Evolutionary conservation across 2,888 invertebrate genomes (phyloP).

Genomic region (Agrotis puta): DNA sequence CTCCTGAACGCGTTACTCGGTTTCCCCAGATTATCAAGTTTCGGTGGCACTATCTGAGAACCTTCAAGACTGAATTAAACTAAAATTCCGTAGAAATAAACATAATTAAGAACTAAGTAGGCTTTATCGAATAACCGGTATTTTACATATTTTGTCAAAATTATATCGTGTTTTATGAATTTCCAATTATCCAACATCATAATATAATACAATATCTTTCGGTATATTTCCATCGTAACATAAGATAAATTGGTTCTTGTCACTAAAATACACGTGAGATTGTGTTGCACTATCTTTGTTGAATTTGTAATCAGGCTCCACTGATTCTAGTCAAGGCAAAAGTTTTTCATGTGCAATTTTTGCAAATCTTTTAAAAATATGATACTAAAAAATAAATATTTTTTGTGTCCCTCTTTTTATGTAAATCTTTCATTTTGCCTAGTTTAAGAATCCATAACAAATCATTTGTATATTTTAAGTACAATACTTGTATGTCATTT

Average conservation of each 20-base stretch:
- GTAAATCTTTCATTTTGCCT: neutral
- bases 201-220: conserved; percentile 2
- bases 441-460: neutral
- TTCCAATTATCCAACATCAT: neutral
- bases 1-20: conserved; percentile 44
- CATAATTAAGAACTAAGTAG: conserved; percentile 51
- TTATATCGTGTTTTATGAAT: conserved; percentile 18
- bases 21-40: conserved; percentile 36
- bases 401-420: neutral
- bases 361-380: conserved; percentile 3
- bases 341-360: neutral
- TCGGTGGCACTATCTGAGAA: conserved; percentile 51
- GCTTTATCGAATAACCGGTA: conserved; percentile 23
- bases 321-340: conserved; percentile 54
- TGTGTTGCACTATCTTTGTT: conserved; percentile 32
- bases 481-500: neutral
- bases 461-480: conserved; percentile 4
- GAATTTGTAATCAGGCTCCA: conserved; percentile 33
- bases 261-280: neutral
- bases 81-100: conserved; percentile 60
- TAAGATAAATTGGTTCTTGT: conserved; percentile 30
- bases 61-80: conserved; percentile 71
- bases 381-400: neutral
- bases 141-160: conserved; percentile 7
- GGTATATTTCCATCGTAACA: neutral